phyloP scores from a whole-genome alignment of 2,113 vertebrate species.

The Bungarus multicinctus region DNA sequence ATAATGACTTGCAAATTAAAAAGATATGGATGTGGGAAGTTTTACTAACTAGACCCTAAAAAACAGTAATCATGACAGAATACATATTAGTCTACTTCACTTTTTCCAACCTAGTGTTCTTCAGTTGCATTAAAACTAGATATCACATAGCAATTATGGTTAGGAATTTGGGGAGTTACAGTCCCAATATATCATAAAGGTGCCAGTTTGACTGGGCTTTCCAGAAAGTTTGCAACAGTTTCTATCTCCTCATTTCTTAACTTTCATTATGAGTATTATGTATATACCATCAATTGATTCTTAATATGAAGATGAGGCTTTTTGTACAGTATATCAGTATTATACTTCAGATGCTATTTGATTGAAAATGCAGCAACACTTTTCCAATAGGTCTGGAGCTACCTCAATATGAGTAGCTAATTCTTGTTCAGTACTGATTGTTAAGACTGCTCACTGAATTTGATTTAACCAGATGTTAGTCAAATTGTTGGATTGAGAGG shows the following conservation, averaged over 20 bases:
- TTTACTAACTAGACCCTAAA: not conserved
- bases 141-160: not conserved
- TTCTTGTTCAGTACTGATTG: not conserved
- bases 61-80: not conserved
- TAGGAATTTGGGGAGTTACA: not conserved
- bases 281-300: not conserved
- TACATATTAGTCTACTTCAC: not conserved
- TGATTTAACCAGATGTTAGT: not conserved
- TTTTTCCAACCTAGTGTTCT: not conserved
- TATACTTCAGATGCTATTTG: not conserved
- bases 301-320: not conserved
- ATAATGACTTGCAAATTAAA: not conserved
- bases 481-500: not conserved
- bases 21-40: not conserved
- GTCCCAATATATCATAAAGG: not conserved
- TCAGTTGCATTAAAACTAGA: not conserved
- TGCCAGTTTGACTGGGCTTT: not conserved
- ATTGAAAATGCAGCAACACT: not conserved
- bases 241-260: not conserved
- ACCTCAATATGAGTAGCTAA: not conserved
- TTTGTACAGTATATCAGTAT: not conserved
- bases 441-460: not conserved
- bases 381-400: not conserved
- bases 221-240: conserved; percentile 9
- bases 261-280: not conserved